Evolutionary conservation across 2,113 vertebrate species (phyloP).

Genomic region (Microcebus lehilahytsara): DNA sequence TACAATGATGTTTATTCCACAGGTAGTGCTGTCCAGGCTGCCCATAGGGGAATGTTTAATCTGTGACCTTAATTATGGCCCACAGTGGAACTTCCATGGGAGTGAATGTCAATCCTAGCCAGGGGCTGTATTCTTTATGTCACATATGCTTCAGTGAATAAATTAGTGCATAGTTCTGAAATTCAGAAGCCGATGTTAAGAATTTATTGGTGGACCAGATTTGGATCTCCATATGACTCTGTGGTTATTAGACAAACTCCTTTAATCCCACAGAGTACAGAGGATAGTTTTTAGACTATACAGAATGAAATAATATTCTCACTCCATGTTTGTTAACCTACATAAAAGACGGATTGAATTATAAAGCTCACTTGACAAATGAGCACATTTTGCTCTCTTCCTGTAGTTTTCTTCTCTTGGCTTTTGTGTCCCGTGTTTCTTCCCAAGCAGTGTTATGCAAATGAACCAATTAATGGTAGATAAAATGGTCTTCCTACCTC

Average conservation of each 20-base stretch:
- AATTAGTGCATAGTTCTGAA: neutral
- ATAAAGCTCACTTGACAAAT: constrained; percentile 78
- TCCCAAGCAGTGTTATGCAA: constrained; percentile 84
- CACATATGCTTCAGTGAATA: constrained; percentile 34
- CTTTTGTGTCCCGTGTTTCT: constrained; percentile 78
- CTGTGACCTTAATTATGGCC: constrained; percentile 27
- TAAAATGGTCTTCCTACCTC: constrained; percentile 84
- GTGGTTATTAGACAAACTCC: neutral
- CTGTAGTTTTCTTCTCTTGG: constrained; percentile 69
- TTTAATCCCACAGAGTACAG: neutral
- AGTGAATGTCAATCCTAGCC: constrained; percentile 25
- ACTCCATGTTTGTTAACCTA: constrained; percentile 51
- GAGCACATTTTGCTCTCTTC: constrained; percentile 70
- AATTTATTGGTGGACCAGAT: neutral
- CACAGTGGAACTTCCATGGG: constrained; percentile 22
- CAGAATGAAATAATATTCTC: constrained; percentile 56
- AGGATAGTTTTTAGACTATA: constrained; percentile 20
- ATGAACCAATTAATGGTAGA: constrained; percentile 86
- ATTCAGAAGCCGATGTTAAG: constrained; percentile 36
- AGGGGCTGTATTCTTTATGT: neutral
- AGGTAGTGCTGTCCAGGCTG: constrained; percentile 17
- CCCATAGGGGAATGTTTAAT: neutral
- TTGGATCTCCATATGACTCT: neutral
- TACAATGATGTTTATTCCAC: neutral
- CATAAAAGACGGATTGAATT: constrained; percentile 69